phyloP scores from a whole-genome alignment of 2,797 vertebrate genomes.

The Mus minutoides region DNA sequence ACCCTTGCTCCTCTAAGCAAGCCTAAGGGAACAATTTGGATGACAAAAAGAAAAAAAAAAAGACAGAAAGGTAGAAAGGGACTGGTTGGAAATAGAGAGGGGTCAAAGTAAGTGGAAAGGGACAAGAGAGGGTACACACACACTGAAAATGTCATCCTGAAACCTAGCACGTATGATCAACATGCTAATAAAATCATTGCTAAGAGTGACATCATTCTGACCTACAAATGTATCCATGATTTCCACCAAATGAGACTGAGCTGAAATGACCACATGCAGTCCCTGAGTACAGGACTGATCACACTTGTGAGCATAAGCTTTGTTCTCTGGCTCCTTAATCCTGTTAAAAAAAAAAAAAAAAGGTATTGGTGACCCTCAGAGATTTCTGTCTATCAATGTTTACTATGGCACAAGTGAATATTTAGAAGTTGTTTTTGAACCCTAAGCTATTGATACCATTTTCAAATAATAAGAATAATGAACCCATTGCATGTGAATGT shows the following conservation, averaged over 20 bases:
- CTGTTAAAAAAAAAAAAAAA: neutral
- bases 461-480: neutral
- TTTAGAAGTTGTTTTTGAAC: neutral
- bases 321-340: neutral
- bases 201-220: neutral
- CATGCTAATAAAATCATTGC: neutral
- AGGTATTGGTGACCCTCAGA: neutral
- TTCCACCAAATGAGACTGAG: neutral
- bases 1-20: neutral
- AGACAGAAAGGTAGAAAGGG: no score
- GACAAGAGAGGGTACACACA: neutral
- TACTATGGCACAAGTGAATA: neutral
- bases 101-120: neutral
- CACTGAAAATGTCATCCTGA: neutral
- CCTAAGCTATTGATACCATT: neutral
- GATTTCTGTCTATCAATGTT: neutral
- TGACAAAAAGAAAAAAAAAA: neutral
- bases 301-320: neutral
- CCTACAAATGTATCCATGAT: neutral
- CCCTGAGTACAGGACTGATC: neutral
- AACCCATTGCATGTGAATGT: neutral
- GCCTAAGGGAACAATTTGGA: neutral
- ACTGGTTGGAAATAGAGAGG: neutral
- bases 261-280: conserved; percentile 27
- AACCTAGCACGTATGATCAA: neutral